A percentile compares a stretch with the other conserved stretches of the same genome.
phyloP scores from a whole-genome alignment of 2,113 vertebrate genomes.

The Mungos mungo region DNA sequence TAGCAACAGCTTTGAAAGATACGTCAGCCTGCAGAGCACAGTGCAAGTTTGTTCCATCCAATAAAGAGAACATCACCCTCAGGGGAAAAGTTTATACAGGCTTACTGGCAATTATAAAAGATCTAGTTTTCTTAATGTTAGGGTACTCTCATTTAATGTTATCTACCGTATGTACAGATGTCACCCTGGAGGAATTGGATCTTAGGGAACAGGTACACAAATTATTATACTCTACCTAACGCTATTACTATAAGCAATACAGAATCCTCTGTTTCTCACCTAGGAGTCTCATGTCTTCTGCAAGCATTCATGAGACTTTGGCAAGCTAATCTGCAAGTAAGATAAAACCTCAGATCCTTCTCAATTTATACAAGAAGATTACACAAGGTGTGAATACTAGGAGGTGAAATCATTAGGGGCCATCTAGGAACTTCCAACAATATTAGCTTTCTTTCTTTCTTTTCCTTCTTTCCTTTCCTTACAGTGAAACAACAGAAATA shows the following conservation, averaged over 20 bases:
- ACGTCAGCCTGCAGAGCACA: not conserved
- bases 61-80: not conserved
- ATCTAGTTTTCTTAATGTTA: not conserved
- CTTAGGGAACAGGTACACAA: not conserved
- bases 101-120: not conserved
- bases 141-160: not conserved
- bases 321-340: not conserved
- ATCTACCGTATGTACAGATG: not conserved
- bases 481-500: not conserved
- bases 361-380: not conserved
- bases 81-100: not conserved
- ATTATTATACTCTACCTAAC: not conserved
- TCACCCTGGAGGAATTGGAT: not conserved
- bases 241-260: not conserved
- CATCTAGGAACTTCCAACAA: not conserved
- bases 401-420: not conserved
- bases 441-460: not conserved
- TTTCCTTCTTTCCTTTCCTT: not conserved
- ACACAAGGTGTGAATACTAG: too few relatives aligned
- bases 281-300: not conserved
- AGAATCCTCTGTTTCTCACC: not conserved
- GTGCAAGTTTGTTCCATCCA: not conserved
- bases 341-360: not conserved
- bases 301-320: not conserved
- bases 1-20: not conserved